Evolutionary conservation across 2,113 vertebrate genomes (phyloP).

Genomic region (Struthidea cinerea): DNA sequence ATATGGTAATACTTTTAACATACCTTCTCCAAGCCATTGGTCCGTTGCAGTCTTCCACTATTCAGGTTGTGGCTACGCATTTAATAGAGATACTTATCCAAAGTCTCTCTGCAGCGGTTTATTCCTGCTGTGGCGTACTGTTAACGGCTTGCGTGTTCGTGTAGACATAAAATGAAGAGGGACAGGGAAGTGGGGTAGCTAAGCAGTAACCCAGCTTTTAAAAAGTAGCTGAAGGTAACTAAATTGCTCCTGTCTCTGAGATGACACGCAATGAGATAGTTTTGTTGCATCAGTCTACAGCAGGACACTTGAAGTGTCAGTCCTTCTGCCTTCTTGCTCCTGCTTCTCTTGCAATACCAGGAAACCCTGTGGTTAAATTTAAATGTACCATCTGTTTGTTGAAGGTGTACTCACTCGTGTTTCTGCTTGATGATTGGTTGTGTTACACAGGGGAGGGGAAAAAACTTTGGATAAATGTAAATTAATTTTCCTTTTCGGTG

Average conservation of each 20-base stretch:
- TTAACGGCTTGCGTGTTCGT: background rate
- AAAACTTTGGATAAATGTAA: background rate
- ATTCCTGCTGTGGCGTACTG: background rate
- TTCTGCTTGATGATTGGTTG: background rate
- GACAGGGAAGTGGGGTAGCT: background rate
- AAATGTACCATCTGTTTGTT: background rate
- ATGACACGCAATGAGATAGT: background rate
- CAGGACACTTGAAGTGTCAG: background rate
- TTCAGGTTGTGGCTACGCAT: background rate
- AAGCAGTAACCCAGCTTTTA: background rate
- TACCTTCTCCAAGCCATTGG: background rate
- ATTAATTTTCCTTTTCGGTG: background rate
- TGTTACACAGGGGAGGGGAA: background rate
- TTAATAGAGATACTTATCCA: background rate
- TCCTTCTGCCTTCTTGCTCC: background rate
- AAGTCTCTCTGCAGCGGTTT: background rate
- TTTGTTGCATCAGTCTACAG: background rate
- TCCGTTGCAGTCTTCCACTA: background rate
- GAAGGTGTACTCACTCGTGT: fast-evolving
- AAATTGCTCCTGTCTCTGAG: background rate
- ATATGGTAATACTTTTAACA: background rate
- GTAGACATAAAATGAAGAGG: background rate
- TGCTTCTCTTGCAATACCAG: background rate
- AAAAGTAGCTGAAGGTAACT: background rate
- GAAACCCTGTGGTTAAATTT: background rate